phyloP scores from a whole-genome alignment of 53 echinoderm and acorn worm species.

The Echinometra lucunter region DNA sequence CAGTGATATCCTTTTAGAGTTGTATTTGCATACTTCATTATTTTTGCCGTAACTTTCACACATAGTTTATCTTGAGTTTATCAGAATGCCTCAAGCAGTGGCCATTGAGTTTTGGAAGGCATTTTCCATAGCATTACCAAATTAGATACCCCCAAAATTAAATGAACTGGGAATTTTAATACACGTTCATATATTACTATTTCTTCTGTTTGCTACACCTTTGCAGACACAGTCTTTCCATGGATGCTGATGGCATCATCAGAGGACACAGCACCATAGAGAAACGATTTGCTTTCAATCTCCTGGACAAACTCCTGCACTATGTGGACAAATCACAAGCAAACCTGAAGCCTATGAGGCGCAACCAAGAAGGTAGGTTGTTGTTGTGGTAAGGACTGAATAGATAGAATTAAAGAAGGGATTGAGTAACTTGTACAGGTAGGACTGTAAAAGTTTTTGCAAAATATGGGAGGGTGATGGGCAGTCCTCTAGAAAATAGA shows the following conservation, averaged over 20 bases:
- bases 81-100: neutral
- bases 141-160: too few species aligned
- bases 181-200: too few species aligned
- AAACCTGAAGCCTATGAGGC: conserved; percentile 89
- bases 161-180: too few species aligned
- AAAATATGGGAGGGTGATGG: too few species aligned
- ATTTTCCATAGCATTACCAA: too few species aligned
- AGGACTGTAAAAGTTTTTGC: too few species aligned
- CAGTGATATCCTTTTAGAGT: too few species aligned
- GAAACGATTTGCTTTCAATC: conserved; percentile 97
- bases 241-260: conserved; percentile 83
- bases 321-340: conserved; percentile 98
- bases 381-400: neutral
- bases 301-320: conserved; percentile 95
- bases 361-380: conserved; percentile 75
- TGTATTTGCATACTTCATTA: too few species aligned
- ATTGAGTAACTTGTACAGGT: neutral
- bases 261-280: conserved; percentile 95
- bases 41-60: too few species aligned
- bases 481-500: neutral
- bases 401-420: neutral
- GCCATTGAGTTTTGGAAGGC: neutral
- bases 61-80: neutral
- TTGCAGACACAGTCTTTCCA: conserved; percentile 61
- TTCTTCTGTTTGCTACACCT: too few species aligned